These are phyloP conservation scores for Sabatieria punctata DNA, from an alignment of 2,888 invertebrate genomes.

Conservation along the genomic window DNA sequence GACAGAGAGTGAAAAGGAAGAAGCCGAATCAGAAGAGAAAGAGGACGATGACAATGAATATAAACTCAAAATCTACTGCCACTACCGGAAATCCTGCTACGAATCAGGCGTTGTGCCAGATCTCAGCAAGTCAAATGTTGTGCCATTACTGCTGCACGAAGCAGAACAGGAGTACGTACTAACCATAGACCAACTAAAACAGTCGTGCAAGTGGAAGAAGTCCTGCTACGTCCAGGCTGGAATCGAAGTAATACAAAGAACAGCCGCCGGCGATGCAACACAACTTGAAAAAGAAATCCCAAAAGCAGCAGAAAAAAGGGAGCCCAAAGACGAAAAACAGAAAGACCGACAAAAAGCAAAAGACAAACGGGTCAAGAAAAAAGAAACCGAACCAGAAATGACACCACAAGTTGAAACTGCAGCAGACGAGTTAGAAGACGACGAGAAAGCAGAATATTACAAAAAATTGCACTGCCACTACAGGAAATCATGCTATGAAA, in stretches of 20 bases:
- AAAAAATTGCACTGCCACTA: not conserved
- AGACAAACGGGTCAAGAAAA: not conserved
- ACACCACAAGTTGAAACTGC: not conserved
- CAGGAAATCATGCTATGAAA: slow-evolving; percentile 2
- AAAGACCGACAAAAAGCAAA: slow-evolving; percentile 4
- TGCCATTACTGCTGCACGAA: not conserved
- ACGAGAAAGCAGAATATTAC: not conserved
- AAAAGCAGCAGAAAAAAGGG: slow-evolving; percentile 8
- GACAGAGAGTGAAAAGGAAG: not conserved
- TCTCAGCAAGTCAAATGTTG: not conserved
- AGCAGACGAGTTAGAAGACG: not conserved
- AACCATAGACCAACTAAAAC: not conserved
- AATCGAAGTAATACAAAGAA: too few relatives aligned
- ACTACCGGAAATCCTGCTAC: not conserved
- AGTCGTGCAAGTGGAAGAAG: not conserved
- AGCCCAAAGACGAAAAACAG: slow-evolving; percentile 6
- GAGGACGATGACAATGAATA: not conserved
- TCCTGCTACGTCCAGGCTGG: slow-evolving; percentile 1
- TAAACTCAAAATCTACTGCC: not conserved
- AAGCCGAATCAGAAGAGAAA: not conserved
- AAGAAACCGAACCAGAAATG: not conserved
- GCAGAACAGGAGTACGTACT: not conserved
- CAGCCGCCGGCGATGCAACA: too few relatives aligned
- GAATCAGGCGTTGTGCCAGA: not conserved
- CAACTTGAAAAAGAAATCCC: too few relatives aligned